A percentile compares a stretch with the other conserved stretches of the same genome.
Conservation (phyloP, 2,797 vertebrate genomes). For the Myotis vivesi region DNA sequence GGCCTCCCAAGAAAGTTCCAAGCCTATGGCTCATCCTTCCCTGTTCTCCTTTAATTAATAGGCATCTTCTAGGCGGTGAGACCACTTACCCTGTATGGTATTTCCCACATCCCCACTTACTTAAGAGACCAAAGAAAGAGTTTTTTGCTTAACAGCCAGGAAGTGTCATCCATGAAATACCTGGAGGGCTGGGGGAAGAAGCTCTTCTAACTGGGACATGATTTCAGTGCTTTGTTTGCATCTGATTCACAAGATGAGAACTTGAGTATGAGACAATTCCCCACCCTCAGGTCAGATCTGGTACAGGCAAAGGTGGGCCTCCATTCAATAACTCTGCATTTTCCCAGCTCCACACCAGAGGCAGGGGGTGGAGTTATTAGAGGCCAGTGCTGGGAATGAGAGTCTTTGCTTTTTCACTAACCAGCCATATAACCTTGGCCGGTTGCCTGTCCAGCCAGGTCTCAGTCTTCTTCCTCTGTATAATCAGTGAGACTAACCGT, state of each 20-base stretch:
- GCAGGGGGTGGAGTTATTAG: background rate
- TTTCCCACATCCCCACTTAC: background rate
- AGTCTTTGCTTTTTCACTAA: background rate
- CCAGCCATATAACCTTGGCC: background rate
- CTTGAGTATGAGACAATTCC: background rate
- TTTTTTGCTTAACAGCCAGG: background rate
- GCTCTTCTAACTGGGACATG: background rate
- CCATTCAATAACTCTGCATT: background rate
- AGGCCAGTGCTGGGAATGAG: background rate
- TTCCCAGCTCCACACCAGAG: background rate
- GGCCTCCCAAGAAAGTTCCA: background rate
- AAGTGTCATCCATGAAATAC: background rate
- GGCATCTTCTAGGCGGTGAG: background rate
- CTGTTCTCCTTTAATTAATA: constrained; percentile 29
- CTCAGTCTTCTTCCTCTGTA: background rate
- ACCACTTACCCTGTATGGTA: background rate
- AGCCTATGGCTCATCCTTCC: background rate
- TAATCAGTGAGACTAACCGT: background rate
- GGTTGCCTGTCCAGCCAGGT: background rate
- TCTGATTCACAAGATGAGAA: background rate
- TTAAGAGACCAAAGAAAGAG: constrained; percentile 7
- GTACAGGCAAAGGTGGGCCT: background rate
- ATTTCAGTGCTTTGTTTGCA: background rate
- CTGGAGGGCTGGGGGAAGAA: background rate
- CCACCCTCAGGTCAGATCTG: background rate